Evolutionary conservation across 2,113 vertebrate genomes (phyloP).

Genomic region (Hiodon tergisus): DNA sequence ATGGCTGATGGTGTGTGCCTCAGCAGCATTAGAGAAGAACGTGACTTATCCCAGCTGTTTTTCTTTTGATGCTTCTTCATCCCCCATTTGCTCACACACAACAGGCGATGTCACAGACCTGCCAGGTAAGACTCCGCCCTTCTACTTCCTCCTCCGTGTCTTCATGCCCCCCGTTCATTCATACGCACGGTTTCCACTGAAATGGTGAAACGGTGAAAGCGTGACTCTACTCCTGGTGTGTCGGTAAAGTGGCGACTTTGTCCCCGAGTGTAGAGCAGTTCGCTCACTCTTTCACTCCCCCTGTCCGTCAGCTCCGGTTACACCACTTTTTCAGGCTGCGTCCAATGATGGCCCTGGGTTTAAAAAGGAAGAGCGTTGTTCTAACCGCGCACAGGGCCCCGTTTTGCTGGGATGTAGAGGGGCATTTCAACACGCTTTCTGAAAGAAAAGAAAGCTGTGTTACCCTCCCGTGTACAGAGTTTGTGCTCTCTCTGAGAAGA

Average conservation of each 20-base stretch:
- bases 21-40: slow-evolving; percentile 52
- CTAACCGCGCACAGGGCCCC: too few relatives aligned
- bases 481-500: slow-evolving; percentile 3
- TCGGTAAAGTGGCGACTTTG: neutral
- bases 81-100: slow-evolving; percentile 71
- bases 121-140: slow-evolving; percentile 72
- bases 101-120: slow-evolving; percentile 82
- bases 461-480: neutral
- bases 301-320: neutral
- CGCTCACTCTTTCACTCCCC: neutral
- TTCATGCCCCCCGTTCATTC: slow-evolving; percentile 4
- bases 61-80: slow-evolving; percentile 71
- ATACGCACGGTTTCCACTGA: slow-evolving; percentile 3
- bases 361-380: too few relatives aligned
- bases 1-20: slow-evolving; percentile 54
- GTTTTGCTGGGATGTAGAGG: neutral
- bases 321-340: too few relatives aligned
- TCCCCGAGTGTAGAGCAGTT: neutral
- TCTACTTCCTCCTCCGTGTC: slow-evolving; percentile 22
- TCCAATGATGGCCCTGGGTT: too few relatives aligned
- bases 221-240: neutral
- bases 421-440: neutral
- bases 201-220: neutral
- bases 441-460: neutral
- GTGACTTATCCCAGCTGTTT: slow-evolving; percentile 67